A percentile compares a stretch with the other conserved stretches of the same genome.
These are phyloP conservation scores for Amphiprion percula DNA, from an alignment of 2,113 vertebrate species.

Conservation along the genomic window DNA sequence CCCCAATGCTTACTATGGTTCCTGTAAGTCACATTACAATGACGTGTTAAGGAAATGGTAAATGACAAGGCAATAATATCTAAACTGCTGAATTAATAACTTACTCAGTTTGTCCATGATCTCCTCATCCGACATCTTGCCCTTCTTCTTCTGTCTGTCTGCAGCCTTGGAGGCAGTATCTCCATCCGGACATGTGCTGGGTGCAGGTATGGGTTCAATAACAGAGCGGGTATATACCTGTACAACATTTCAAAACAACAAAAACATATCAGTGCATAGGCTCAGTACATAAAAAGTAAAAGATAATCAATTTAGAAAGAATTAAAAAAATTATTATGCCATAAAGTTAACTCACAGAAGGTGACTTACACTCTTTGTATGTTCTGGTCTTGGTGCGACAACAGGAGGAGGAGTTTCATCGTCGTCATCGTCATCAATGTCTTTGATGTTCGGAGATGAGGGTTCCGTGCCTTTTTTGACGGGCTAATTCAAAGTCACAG, in stretches of 20 bases:
- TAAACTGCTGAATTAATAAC: constrained; percentile 30
- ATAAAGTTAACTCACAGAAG: accelerated
- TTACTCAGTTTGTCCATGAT: constrained; percentile 98
- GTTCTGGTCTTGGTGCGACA: constrained; percentile 94
- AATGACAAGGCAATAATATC: neutral
- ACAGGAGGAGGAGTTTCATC: constrained; percentile 91
- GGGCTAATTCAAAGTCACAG: constrained; percentile 79
- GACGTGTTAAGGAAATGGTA: neutral
- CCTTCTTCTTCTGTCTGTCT: constrained; percentile 96
- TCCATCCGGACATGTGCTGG: constrained; percentile 84
- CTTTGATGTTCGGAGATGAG: constrained; percentile 83
- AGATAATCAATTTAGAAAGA: neutral
- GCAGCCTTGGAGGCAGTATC: constrained; percentile 88
- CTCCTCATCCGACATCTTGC: constrained; percentile 98
- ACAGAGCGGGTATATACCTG: constrained; percentile 96
- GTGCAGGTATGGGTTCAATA: constrained; percentile 93
- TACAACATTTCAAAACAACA: neutral
- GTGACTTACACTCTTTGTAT: constrained; percentile 95
- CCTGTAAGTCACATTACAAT: constrained; percentile 74
- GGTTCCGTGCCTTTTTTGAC: constrained; percentile 92
- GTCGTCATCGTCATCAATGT: constrained; percentile 90
- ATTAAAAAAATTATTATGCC: neutral
- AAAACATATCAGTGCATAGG: neutral
- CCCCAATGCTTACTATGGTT: constrained; percentile 97
- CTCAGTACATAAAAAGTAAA: neutral